A percentile compares a stretch with the other conserved stretches of the same genome.
Conservation (phyloP, 2,113 vertebrate genomes). For the Phaethon lepturus region DNA sequence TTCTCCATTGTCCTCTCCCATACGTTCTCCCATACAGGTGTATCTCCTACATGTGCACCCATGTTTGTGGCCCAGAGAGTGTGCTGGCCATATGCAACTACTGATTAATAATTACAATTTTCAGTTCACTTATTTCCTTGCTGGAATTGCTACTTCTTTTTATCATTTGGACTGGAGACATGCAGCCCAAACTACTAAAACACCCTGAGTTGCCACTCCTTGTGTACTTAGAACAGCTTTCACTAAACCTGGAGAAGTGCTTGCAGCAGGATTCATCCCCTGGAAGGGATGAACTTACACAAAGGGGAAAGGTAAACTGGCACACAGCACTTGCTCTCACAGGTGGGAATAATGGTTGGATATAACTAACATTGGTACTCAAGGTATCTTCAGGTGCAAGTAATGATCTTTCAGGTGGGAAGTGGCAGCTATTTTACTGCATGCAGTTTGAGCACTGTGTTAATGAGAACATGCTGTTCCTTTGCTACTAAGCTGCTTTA, state of each 20-base stretch:
- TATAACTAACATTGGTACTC: neutral
- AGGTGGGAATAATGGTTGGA: neutral
- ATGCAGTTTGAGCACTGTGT: neutral
- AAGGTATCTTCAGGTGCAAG: neutral
- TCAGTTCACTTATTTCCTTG: neutral
- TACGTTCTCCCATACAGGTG: neutral
- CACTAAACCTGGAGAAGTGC: neutral
- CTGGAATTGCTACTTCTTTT: neutral
- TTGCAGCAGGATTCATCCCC: neutral
- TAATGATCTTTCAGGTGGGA: neutral
- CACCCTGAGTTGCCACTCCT: neutral
- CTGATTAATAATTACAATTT: neutral
- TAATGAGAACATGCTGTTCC: neutral
- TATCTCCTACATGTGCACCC: rapidly evolving
- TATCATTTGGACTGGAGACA: neutral
- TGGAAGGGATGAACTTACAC: neutral
- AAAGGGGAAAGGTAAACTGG: neutral
- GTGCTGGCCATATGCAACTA: neutral
- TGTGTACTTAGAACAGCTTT: neutral
- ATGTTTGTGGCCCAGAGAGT: neutral
- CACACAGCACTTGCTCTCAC: neutral
- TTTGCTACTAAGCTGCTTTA: neutral
- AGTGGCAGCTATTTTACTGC: neutral
- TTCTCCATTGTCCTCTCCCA: neutral
- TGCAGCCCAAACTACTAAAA: neutral